These are phyloP conservation scores for Chaetops frenatus DNA, from an alignment of 2,113 vertebrate species.

Conservation along the genomic window DNA sequence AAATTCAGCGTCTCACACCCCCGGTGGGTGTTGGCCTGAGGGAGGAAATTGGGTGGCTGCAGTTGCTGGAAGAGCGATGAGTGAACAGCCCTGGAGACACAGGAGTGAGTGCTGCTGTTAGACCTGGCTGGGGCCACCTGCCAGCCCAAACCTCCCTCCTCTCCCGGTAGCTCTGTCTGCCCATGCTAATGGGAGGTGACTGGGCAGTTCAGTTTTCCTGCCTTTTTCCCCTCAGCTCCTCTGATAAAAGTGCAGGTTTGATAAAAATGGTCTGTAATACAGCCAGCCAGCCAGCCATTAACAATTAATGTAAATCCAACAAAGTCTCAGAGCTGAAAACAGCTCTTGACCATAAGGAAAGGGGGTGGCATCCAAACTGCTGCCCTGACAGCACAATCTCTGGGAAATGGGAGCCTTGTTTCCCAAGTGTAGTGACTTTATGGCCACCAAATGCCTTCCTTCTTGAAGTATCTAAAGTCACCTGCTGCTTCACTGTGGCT, in stretches of 20 bases:
- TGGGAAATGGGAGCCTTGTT: background rate
- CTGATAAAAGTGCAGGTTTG: background rate
- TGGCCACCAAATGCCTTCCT: background rate
- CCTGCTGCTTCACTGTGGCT: background rate
- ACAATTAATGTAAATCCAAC: background rate
- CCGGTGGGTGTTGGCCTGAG: background rate
- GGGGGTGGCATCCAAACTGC: background rate
- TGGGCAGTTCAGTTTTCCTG: background rate
- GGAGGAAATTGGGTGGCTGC: slow-evolving; percentile 9
- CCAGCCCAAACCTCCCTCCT: background rate
- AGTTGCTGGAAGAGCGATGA: background rate
- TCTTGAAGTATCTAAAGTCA: background rate
- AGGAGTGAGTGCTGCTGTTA: background rate
- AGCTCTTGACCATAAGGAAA: background rate
- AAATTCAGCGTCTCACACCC: slow-evolving; percentile 42
- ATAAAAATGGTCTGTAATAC: background rate
- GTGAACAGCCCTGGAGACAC: background rate
- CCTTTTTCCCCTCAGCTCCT: background rate
- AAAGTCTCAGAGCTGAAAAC: background rate
- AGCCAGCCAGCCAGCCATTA: background rate
- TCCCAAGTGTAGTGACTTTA: background rate
- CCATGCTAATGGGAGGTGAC: background rate
- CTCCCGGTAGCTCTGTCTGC: background rate
- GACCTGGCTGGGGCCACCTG: background rate
- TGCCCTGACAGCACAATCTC: background rate